Evolutionary conservation across 2,888 invertebrate genomes (phyloP), one percentile per base, ranked within the genome.

Genomic region (Cheilosia vernalis): DNA sequence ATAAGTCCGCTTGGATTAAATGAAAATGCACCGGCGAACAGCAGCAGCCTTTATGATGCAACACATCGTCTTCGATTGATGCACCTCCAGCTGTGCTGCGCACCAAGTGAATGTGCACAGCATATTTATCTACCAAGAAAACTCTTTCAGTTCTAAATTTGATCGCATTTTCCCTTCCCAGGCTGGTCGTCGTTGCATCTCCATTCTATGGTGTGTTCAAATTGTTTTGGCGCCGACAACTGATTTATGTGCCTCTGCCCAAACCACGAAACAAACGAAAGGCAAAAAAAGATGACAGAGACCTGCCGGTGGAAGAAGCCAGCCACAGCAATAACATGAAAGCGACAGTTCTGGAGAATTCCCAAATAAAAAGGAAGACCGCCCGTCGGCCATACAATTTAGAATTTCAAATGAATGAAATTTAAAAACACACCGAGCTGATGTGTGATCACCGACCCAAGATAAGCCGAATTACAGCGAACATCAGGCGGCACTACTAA

Each of bases 321-420:
- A 44, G 27, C 40, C 56, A 37, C 42, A 53, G 27, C 40, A 47
- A 37, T 37, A 13, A 37, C 70, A 67, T 66, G 77, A 82, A 82
- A 78, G 78, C 49, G 83, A 83, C 83, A 78, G 83, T 82, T 76
- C 72, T 72, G 42, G 49, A 82, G 70, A 82, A 82, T 47, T 55
- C 51, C 40, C 33, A 73, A 58, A 33, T 17, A 72, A 67, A 58
- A 73, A 55, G 63, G 60, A 72, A 72, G 63, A 21, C 78, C 83
- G 61, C 78, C 78, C 44, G 83, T 67, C 58, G 72, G 21, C 27
- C 78, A 2, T 40, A 78, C 72, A 72, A 72, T 70, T 37, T 37
- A 42, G 44, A 78, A 58, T 73, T 78, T 78, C 67, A 67, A 78
- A 73, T 78, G 82, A 83, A 83, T 83, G 72, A 77, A 77, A 47